Conservation (phyloP, 2,888 invertebrate species). For the Trachelus troglodyta region DNA sequence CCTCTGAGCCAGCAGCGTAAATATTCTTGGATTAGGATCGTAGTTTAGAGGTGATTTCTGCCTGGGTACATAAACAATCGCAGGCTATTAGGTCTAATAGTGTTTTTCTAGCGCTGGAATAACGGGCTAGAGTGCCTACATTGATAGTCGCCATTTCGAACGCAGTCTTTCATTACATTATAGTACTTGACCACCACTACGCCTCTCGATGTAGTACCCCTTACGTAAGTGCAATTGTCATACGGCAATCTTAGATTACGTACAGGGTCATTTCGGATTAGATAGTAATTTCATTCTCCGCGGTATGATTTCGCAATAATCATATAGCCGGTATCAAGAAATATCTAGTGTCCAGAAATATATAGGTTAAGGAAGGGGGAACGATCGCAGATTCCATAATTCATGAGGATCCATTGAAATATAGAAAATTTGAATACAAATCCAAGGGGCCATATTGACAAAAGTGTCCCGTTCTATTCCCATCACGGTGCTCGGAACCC, state of each 20-base stretch:
- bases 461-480: neutral
- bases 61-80: slow-evolving; percentile 26
- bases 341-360: neutral
- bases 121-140: neutral
- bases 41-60: slow-evolving; percentile 20
- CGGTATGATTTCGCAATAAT: neutral
- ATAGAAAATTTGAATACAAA: neutral
- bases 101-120: slow-evolving; percentile 17
- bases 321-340: neutral
- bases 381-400: neutral
- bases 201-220: neutral
- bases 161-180: neutral
- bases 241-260: neutral
- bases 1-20: slow-evolving; percentile 13
- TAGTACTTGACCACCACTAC: neutral
- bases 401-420: neutral
- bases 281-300: neutral
- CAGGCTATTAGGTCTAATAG: slow-evolving; percentile 17
- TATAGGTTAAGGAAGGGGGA: neutral
- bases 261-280: neutral
- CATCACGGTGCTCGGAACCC: neutral
- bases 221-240: neutral
- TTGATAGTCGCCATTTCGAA: neutral
- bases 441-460: neutral
- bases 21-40: slow-evolving; percentile 28